Evolutionary conservation across 1,140 invertebrate species (phyloP), one percentile per base, ranked within the genome.

Genomic region (Sipha flava): DNA sequence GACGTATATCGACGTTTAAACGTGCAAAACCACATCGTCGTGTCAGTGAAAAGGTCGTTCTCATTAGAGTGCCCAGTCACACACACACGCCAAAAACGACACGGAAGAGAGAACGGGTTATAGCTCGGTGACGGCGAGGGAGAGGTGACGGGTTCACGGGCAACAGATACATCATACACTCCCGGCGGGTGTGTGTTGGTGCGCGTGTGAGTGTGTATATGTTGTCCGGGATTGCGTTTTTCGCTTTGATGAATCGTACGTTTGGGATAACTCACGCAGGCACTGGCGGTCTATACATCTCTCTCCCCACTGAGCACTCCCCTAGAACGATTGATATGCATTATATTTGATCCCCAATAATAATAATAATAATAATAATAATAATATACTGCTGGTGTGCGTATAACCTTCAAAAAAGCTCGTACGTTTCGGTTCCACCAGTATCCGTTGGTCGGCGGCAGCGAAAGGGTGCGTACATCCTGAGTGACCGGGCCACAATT

Each of bases 91-190:
- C 16, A 40, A 18, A 29, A 3, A n/a, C 4, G 7, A 18, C 29
- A 12, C 14, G 70, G 45, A 73, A 52, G 34, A 37, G 21, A 40
- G 57, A 62, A n/a, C 14, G 26, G 16, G 14, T 31, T 21, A 12
- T 26, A 57, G 52, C 4, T 59, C 12, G 26, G 26, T 4, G 14
- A 29, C 18, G 18, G 31, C 7, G 29, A 29, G 18, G 31, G 18
- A 2, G n/a, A 37, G 62, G 4, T 40, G 37, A 40, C 37, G 37
- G 62, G 31, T 64, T 64, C 31, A 37, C 31, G 14, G 49, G 49
- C 49, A 57, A 75, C 72, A 75, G 72, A 75, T 75, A 75, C 72
- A 75, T 75, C 72, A 75, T 73, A 54, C 31, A 37, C 72, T 54
- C 49, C 43, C 68, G 29, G 45, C 40, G 40, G 66, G 34, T 23